phyloP scores from a whole-genome alignment of 1,140 invertebrate genomes.

The Saccostrea cuccullata region DNA sequence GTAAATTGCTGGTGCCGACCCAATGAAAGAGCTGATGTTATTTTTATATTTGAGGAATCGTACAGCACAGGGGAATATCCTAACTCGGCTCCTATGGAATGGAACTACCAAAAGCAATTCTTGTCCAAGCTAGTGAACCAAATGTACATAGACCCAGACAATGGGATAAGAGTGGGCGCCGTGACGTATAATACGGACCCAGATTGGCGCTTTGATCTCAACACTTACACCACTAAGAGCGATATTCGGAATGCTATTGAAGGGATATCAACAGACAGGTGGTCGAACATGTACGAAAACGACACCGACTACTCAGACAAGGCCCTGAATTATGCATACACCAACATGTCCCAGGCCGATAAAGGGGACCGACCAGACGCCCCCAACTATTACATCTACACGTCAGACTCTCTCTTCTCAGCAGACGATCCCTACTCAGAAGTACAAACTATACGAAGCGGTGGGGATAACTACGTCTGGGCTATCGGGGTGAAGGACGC shows the following conservation, averaged over 20 bases:
- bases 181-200: background rate
- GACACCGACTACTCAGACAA: background rate
- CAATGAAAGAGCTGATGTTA: background rate
- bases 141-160: constrained; percentile 6
- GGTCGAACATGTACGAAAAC: background rate
- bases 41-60: constrained; percentile 3
- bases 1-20: background rate
- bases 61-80: background rate
- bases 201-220: background rate
- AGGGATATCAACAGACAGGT: background rate
- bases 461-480: constrained; percentile 2
- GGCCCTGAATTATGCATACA: background rate
- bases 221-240: background rate
- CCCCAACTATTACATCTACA: constrained; percentile 15
- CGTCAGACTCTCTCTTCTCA: background rate
- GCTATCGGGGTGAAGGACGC: background rate
- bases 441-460: background rate
- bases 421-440: background rate
- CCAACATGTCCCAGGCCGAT: background rate
- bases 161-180: background rate
- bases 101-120: background rate
- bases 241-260: background rate
- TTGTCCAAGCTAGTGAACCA: background rate
- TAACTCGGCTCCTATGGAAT: background rate
- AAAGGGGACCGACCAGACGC: background rate